phyloP scores from a whole-genome alignment of 1,140 invertebrate species.

The Heliconius nattereri region DNA sequence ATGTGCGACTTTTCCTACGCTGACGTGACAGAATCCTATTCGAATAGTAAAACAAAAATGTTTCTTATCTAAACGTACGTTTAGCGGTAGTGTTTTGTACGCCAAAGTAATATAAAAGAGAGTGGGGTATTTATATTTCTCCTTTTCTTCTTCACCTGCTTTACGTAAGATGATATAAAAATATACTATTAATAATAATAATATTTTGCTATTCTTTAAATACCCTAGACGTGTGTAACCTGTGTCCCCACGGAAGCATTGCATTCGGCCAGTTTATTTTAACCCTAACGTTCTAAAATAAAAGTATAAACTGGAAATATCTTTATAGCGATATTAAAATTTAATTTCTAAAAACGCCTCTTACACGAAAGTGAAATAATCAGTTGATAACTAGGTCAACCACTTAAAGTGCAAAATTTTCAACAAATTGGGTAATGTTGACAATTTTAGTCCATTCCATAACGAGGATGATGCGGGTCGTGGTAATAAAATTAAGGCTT shows the following conservation, averaged over 20 bases:
- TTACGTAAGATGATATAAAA: not conserved
- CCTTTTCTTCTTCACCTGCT: not conserved
- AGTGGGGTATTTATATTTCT: not conserved
- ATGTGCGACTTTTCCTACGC: slow-evolving; percentile 22
- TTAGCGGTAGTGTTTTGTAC: not conserved
- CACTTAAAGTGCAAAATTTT: slow-evolving; percentile 15
- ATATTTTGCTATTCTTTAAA: not conserved
- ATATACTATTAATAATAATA: too few relatives aligned
- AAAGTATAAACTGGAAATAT: too few relatives aligned
- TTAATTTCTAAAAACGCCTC: not conserved
- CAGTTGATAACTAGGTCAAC: slow-evolving; percentile 28
- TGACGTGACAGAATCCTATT: slow-evolving; percentile 10
- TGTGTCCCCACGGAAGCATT: too few relatives aligned
- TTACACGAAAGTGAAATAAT: not conserved
- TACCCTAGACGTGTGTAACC: too few relatives aligned
- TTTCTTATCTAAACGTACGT: not conserved
- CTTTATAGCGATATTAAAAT: too few relatives aligned
- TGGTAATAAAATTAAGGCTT: slow-evolving; percentile 40
- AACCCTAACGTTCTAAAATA: too few relatives aligned
- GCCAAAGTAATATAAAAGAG: not conserved
- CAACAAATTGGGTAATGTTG: slow-evolving; percentile 36
- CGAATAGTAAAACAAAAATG: not conserved
- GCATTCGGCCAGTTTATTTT: too few relatives aligned
- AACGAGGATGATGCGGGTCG: slow-evolving; percentile 37
- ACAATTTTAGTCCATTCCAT: slow-evolving; percentile 34